A percentile compares a stretch with the other conserved stretches of the same genome.
Evolutionary conservation across 1,140 invertebrate species (phyloP).

Genomic region (Trichomalopsis sarcophagae): DNA sequence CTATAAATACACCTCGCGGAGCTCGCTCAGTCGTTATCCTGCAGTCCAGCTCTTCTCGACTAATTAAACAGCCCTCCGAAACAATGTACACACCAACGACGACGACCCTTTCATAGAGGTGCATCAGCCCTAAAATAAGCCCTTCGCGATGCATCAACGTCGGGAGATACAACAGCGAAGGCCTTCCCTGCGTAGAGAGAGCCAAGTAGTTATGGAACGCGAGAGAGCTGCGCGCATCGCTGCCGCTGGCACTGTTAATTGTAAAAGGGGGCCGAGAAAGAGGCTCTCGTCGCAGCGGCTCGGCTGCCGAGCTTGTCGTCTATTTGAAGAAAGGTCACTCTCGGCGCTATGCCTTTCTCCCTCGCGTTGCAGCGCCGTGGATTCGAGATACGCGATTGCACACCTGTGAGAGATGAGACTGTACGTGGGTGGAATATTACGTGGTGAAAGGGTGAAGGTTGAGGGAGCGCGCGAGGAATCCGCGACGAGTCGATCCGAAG

Average conservation of each 20-base stretch:
- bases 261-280: slow-evolving; percentile 40
- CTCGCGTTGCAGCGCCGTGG: not conserved
- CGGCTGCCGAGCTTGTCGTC: slow-evolving; percentile 23
- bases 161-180: not conserved
- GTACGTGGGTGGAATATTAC: too few relatives aligned
- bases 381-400: too few relatives aligned
- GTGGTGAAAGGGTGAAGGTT: slow-evolving; percentile 44
- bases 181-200: not conserved
- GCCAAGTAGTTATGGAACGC: slow-evolving; percentile 50
- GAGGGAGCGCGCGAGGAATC: slow-evolving; percentile 10
- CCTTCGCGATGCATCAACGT: not conserved
- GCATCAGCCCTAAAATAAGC: slow-evolving; percentile 25
- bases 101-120: not conserved
- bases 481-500: not conserved
- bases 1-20: slow-evolving; percentile 8
- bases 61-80: too few relatives aligned
- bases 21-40: too few relatives aligned
- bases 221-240: not conserved
- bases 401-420: not conserved
- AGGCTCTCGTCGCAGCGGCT: slow-evolving; percentile 20
- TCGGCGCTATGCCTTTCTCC: slow-evolving; percentile 43
- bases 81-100: too few relatives aligned
- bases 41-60: too few relatives aligned
- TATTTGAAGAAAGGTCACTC: slow-evolving; percentile 56
- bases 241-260: slow-evolving; percentile 47